Evolutionary conservation across 1,140 invertebrate genomes (phyloP).

Genomic region (Gonioctena quinquepunctata): DNA sequence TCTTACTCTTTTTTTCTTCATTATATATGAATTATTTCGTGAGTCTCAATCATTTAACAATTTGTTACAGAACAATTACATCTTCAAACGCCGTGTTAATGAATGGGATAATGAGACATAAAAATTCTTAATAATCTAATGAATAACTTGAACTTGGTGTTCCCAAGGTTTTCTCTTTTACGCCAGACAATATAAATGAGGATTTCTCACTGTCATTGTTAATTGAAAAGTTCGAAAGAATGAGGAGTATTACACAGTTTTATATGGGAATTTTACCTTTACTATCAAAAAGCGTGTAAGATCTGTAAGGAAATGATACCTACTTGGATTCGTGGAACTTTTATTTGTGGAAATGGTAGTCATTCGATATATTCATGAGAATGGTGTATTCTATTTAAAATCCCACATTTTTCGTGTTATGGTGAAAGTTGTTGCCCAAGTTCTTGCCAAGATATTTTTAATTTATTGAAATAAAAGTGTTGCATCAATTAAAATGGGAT

Average conservation of each 20-base stretch:
- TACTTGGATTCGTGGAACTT: background rate
- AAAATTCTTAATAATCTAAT: background rate
- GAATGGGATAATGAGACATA: background rate
- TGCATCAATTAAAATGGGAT: too few relatives aligned
- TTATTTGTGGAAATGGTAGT: background rate
- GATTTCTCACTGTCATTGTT: slow-evolving; percentile 6
- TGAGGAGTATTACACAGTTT: background rate
- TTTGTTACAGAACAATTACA: background rate
- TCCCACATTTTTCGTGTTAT: background rate
- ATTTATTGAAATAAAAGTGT: background rate
- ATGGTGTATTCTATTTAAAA: too few relatives aligned
- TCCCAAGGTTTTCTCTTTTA: slow-evolving; percentile 6
- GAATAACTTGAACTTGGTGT: slow-evolving; percentile 2
- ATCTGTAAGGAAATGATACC: too few relatives aligned
- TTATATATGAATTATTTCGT: background rate
- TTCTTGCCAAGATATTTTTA: background rate
- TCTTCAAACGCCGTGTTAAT: background rate
- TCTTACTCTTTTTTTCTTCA: background rate
- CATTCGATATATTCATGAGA: background rate
- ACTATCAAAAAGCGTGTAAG: background rate
- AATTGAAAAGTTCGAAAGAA: background rate
- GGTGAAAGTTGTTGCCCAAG: background rate
- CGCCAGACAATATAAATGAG: background rate
- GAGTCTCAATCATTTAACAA: background rate
- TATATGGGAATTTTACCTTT: background rate